Evolutionary conservation across 2,113 vertebrate genomes (phyloP).

Genomic region (Camelus bactrianus): DNA sequence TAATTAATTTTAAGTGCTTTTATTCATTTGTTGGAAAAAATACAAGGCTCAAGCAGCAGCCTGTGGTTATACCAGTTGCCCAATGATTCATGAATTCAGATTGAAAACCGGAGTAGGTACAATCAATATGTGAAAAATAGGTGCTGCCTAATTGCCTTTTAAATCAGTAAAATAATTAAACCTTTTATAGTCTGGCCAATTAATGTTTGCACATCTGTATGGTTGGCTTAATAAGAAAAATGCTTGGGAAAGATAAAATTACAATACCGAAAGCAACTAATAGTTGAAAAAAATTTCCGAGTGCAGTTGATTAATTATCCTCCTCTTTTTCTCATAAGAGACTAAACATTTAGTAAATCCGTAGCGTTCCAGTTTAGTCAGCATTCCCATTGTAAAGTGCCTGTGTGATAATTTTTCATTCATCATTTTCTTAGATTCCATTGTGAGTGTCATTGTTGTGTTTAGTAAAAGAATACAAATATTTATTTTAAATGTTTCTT

Average conservation of each 20-base stretch:
- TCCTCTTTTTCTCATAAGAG: slow-evolving; percentile 58
- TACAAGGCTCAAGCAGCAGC: neutral
- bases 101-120: slow-evolving; percentile 48
- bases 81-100: slow-evolving; percentile 63
- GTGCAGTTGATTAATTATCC: slow-evolving; percentile 65
- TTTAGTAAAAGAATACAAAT: slow-evolving; percentile 69
- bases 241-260: slow-evolving; percentile 66
- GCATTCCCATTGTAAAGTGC: slow-evolving; percentile 59
- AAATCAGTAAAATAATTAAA: slow-evolving; percentile 71
- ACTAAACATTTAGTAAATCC: slow-evolving; percentile 45
- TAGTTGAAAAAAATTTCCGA: slow-evolving; percentile 1
- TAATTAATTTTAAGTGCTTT: slow-evolving; percentile 77
- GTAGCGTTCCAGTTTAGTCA: slow-evolving; percentile 38
- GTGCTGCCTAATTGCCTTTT: slow-evolving; percentile 70
- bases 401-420: slow-evolving; percentile 67
- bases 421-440: slow-evolving; percentile 70
- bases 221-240: slow-evolving; percentile 74
- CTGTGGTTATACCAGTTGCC: slow-evolving; percentile 52
- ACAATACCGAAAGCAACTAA: slow-evolving; percentile 27
- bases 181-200: slow-evolving; percentile 59
- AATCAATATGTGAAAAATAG: slow-evolving; percentile 74
- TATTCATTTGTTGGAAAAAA: slow-evolving; percentile 60
- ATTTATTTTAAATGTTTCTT: slow-evolving; percentile 77
- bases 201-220: slow-evolving; percentile 61
- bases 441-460: slow-evolving; percentile 59